Conservation (phyloP, 2,797 vertebrate genomes). For the Rhinoraja longicauda region DNA sequence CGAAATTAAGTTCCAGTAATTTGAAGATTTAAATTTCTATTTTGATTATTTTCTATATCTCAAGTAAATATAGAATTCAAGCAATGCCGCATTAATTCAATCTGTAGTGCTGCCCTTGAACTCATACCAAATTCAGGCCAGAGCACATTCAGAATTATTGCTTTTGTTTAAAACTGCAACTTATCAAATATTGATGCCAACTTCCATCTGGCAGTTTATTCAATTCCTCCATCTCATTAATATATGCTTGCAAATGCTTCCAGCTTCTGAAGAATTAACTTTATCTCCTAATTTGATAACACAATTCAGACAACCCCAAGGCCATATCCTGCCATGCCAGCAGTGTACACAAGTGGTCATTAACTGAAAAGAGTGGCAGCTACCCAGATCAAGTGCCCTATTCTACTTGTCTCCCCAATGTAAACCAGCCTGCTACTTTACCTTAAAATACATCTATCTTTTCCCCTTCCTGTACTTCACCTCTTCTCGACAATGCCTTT, state of each 20-base stretch:
- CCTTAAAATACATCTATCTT: background rate
- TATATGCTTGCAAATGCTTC: background rate
- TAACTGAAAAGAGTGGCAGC: background rate
- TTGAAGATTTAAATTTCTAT: background rate
- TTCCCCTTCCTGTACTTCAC: background rate
- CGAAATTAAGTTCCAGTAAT: background rate
- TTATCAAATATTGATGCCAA: background rate
- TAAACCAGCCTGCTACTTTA: background rate
- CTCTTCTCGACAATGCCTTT: background rate
- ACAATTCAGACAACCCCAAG: background rate
- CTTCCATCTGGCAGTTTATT: background rate
- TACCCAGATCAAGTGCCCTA: background rate
- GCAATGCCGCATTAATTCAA: background rate
- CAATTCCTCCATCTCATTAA: background rate
- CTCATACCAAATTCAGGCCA: background rate
- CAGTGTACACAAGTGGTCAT: background rate
- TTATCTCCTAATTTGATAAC: background rate
- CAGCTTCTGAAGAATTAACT: background rate
- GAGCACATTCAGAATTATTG: background rate
- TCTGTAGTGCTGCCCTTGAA: background rate
- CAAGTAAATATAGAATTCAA: background rate
- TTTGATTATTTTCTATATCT: background rate
- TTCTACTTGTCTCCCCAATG: background rate
- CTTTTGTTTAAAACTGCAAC: background rate
- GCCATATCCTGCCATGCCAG: too few species aligned